Base-by-base conservation (phyloP, 2,888 invertebrate genomes). In the Himalopsyche kuldschensis region DNA sequence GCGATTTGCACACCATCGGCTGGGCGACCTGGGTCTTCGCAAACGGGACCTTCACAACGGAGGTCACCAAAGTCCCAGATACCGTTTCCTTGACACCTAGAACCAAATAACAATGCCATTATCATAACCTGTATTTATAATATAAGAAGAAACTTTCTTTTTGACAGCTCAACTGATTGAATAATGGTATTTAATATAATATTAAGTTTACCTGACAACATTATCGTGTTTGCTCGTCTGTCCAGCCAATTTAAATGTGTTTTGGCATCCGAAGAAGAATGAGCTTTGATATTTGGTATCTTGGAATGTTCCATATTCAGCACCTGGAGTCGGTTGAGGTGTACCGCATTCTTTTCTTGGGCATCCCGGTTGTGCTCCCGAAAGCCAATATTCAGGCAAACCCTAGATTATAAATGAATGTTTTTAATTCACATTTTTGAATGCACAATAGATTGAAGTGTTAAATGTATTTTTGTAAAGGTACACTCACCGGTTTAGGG, bases 1-100 rank as follows among this genome's bases (percentile, higher is more conserved):
- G 98, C 94, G 55, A 96, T 90, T 91, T 98, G 98, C 86, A 93
- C 93, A 30, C 98, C 98, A 90, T 98, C 98, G 84, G 97, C 96
- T 0, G 98, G 98, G 88, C 97, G 94, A 0, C 98, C 97, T 0
- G 98, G 98, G 90, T 99, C 98, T 89, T 97, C 96, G 89, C 98
- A 98, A 1, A 98, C 98, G 3, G 98, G 98, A 27, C 98, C 99
- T 92, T 98, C 98, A 88, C 99, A 99, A 81, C 97, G 92, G 79
- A 99, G 92, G 89, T 98, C 97, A 35, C 99, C 99, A 89, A 99
- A 98, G 91, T 99, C 99, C 99, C 99, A 99, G 85, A 96, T 95
- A 2, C 97, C 97, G 88, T 97, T 97, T 0, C 95, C 95, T 91
- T 96, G 96, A 90, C 99, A 99, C 85, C 96, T 92, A 32, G 90